phyloP scores from a whole-genome alignment of 2,888 invertebrate genomes.

The Caenorhabditis panamensis region DNA sequence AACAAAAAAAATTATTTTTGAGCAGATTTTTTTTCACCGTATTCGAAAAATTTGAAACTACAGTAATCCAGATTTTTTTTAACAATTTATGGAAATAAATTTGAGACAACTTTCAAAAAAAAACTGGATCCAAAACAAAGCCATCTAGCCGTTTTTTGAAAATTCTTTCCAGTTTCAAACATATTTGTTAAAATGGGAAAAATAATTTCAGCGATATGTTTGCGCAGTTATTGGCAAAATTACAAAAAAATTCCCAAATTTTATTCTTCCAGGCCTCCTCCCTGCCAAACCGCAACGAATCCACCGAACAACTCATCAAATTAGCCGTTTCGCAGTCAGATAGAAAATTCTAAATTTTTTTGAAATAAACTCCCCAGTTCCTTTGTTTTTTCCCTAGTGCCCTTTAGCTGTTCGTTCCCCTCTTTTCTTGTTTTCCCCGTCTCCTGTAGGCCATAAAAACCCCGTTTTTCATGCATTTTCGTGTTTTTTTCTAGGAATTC shows the following conservation, averaged over 20 bases:
- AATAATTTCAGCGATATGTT: no score
- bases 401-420: slow-evolving; percentile 5
- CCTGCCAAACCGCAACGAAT: slow-evolving; percentile 69
- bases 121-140: no score
- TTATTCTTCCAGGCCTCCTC: slow-evolving; percentile 65
- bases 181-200: no score
- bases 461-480: slow-evolving; percentile 7
- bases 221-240: background rate
- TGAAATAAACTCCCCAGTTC: background rate
- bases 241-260: background rate
- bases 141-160: no score
- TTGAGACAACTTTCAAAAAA: background rate
- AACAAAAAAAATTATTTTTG: no score
- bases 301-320: slow-evolving; percentile 73
- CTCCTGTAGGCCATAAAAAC: slow-evolving; percentile 16
- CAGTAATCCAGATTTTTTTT: background rate
- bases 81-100: background rate
- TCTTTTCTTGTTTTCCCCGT: slow-evolving; percentile 5
- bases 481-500: background rate
- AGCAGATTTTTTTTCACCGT: no score
- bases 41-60: background rate
- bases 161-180: no score
- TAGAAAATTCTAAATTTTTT: slow-evolving; percentile 62
- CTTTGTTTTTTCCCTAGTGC: background rate
- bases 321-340: slow-evolving; percentile 73